These are phyloP conservation scores for Erynnis tages DNA, from an alignment of 2,888 invertebrate species.

Conservation along the genomic window DNA sequence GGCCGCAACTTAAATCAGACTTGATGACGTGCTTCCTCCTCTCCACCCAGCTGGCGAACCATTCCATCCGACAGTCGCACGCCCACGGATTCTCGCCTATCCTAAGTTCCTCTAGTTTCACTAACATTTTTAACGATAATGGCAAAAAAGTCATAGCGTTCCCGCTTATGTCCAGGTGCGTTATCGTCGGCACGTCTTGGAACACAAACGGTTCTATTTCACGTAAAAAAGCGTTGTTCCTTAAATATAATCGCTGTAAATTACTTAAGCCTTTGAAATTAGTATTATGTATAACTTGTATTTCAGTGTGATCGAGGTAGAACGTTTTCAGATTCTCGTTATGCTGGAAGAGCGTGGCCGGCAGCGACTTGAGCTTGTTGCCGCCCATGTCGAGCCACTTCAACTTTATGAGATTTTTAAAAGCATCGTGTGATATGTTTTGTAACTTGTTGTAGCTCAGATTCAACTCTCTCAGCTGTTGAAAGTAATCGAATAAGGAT, in stretches of 20 bases:
- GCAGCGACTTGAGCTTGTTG: conserved; percentile 81
- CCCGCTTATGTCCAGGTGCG: conserved; percentile 85
- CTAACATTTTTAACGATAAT: conserved; percentile 84
- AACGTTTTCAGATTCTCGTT: conserved; percentile 83
- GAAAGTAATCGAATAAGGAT: conserved; percentile 86
- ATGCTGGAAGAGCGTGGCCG: conserved; percentile 83
- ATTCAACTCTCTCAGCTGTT: conserved; percentile 82
- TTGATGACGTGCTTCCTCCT: conserved; percentile 71
- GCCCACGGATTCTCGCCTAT: conserved; percentile 90
- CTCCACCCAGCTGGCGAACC: conserved; percentile 84
- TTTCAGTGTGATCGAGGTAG: conserved; percentile 84
- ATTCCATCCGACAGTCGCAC: conserved; percentile 93
- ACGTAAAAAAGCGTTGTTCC: conserved; percentile 82
- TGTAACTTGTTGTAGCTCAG: conserved; percentile 82
- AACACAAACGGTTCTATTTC: conserved; percentile 84
- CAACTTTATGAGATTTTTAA: conserved; percentile 81
- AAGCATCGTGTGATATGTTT: conserved; percentile 82
- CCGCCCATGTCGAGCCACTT: conserved; percentile 82
- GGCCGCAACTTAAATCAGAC: conserved; percentile 84
- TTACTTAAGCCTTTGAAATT: conserved; percentile 84
- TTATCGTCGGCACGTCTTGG: conserved; percentile 81
- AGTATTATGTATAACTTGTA: conserved; percentile 81
- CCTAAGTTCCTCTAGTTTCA: conserved; percentile 83
- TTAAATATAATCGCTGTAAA: conserved; percentile 81
- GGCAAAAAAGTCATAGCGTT: conserved; percentile 88